Base-by-base conservation (phyloP, 2,113 vertebrate genomes). In the Synodontis membranacea region DNA sequence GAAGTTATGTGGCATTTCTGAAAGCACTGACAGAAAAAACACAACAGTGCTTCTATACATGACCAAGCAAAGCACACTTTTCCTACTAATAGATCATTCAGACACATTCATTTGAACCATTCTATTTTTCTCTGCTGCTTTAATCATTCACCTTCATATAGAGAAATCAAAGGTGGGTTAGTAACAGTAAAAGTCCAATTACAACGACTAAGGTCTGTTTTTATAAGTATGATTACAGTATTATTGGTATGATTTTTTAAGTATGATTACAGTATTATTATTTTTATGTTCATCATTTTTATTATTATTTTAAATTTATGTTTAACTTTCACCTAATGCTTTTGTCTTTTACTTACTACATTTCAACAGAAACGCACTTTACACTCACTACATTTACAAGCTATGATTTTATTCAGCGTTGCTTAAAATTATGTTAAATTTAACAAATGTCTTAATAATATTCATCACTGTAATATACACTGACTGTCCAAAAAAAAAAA, bases 1-100 rank as follows among this genome's bases (percentile, higher is more conserved):
- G 52, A 84, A 84, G 83, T 75, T 75, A 84, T 84, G 83, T 54
- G 39, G 70, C 72, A 44, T 56, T 44, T 75, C 68, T 31, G 52
- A 72, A 39, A 75, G 52, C 83, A 75, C 42, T 74, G 15, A 46
- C 17, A 42, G 60, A 21, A 78, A 44, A 62, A 37, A 68, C 31
- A 48, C 15, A 58, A 78, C 39, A 60, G 39, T 46, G 39, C 58
- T 85, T 85, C 56, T 78, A 9, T 85, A 48, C 42, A 76, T 58
- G 31, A 85, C 74, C 74, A 37, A 80, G 21, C 54, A 66, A 79
- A 79, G 80, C 74, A 85, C 39, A 34, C 52, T 37, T 56, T 39
- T 58, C 78, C 52, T 21, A 31, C 52, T 80, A 54, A 79, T 79
- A 34, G n/a, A 79, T 79, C 76, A 54, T 79, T 79, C 50, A 37